Conservation (phyloP, 2,888 invertebrate species). For the Amphipoea lucens region DNA sequence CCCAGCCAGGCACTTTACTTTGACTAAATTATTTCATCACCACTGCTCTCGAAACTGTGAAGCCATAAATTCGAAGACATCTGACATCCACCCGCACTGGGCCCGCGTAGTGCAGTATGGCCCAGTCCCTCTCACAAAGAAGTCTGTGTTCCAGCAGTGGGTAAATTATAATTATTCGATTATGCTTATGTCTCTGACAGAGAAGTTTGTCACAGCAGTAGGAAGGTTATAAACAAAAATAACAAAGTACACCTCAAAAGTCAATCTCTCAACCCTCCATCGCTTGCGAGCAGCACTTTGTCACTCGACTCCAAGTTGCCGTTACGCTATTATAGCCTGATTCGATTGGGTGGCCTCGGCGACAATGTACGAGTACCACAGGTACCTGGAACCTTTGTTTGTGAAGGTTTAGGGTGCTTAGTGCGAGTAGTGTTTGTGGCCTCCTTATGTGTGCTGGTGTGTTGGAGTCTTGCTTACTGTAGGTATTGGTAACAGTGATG, state of each 20-base stretch:
- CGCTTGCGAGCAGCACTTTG: slow-evolving; percentile 42
- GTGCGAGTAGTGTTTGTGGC: background rate
- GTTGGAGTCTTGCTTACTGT: background rate
- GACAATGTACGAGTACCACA: background rate
- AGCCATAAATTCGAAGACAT: background rate
- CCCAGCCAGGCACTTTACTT: background rate
- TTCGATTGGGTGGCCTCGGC: slow-evolving; percentile 31
- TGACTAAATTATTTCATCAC: background rate
- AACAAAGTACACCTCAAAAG: background rate
- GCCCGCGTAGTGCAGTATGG: background rate
- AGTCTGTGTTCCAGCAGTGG: background rate
- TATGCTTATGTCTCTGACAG: background rate
- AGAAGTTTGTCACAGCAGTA: background rate
- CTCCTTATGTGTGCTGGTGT: background rate
- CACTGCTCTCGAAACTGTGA: background rate
- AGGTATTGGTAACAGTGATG: background rate
- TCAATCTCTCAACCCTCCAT: background rate
- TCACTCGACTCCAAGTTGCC: slow-evolving; percentile 44
- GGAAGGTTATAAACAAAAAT: background rate
- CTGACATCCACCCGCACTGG: no score
- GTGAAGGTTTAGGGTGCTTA: background rate
- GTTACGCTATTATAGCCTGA: slow-evolving; percentile 26
- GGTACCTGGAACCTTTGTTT: slow-evolving; percentile 2
- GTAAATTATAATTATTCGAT: no score
- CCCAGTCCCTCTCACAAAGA: background rate